phyloP scores from a whole-genome alignment of 2,113 vertebrate genomes.

The Cephalopholis sonnerati region DNA sequence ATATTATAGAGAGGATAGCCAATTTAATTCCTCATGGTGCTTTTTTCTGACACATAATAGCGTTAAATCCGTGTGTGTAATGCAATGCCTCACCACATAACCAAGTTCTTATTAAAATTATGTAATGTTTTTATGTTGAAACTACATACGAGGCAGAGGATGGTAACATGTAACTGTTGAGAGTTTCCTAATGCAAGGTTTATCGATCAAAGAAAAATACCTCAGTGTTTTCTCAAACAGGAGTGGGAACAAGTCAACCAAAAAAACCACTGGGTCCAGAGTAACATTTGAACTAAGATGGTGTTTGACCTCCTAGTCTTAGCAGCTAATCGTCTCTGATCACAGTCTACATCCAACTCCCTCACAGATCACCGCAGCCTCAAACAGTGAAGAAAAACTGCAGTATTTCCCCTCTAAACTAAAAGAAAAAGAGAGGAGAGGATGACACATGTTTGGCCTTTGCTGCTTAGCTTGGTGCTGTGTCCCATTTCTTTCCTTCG shows the following conservation, averaged over 20 bases:
- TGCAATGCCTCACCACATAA: background rate
- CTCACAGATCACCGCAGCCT: slow-evolving; percentile 6
- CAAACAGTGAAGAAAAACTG: slow-evolving; percentile 14
- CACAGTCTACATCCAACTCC: background rate
- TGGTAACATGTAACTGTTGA: background rate
- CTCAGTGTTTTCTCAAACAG: background rate
- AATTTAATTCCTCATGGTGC: background rate
- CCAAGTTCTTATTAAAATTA: background rate
- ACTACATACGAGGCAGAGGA: background rate
- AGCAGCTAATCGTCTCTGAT: slow-evolving; percentile 22
- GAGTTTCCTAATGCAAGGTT: background rate
- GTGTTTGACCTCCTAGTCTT: slow-evolving; percentile 18
- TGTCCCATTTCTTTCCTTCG: slow-evolving; percentile 8
- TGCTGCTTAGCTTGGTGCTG: background rate
- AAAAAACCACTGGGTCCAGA: background rate
- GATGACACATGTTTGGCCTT: slow-evolving; percentile 9
- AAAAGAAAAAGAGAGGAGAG: background rate
- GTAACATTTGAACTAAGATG: background rate
- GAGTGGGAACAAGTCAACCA: background rate
- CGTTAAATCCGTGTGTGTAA: background rate
- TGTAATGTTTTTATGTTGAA: background rate
- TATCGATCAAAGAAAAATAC: background rate
- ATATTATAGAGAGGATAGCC: background rate
- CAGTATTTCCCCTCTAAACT: background rate
- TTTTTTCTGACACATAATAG: background rate